phyloP scores from a whole-genome alignment of 2,888 invertebrate genomes.

The Nemotelus nigrinus region DNA sequence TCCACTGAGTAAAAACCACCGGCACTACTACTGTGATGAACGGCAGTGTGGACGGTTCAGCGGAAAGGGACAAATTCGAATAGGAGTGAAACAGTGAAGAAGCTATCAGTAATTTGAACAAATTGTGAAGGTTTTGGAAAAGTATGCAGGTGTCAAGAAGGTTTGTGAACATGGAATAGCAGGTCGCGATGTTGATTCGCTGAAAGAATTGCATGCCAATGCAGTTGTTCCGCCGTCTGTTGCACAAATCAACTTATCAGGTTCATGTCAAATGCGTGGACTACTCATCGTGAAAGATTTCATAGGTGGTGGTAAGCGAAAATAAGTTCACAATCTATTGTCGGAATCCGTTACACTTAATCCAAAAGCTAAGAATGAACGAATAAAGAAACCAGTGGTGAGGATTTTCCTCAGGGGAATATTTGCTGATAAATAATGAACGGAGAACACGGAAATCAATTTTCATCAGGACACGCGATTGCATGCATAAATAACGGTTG shows the following conservation, averaged over 20 bases:
- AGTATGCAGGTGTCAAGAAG: slow-evolving; percentile 72
- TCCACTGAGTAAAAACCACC: slow-evolving; percentile 59
- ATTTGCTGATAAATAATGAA: no score
- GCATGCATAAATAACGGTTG: no score
- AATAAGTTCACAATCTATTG: slow-evolving; percentile 1
- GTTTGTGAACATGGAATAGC: slow-evolving; percentile 84
- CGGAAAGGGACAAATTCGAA: slow-evolving; percentile 59
- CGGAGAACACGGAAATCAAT: neutral
- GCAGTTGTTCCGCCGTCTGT: slow-evolving; percentile 84
- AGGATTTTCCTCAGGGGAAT: neutral
- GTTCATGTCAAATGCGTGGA: slow-evolving; percentile 91
- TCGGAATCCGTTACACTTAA: neutral
- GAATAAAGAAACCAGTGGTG: neutral
- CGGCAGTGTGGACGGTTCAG: slow-evolving; percentile 50
- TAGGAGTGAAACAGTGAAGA: slow-evolving; percentile 66
- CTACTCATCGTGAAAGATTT: slow-evolving; percentile 93
- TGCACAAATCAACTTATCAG: slow-evolving; percentile 93
- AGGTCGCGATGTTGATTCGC: slow-evolving; percentile 85
- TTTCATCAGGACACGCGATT: neutral
- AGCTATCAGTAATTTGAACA: slow-evolving; percentile 73
- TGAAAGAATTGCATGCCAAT: slow-evolving; percentile 80
- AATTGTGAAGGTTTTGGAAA: slow-evolving; percentile 83
- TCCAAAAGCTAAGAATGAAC: neutral
- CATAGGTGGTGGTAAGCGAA: slow-evolving; percentile 66
- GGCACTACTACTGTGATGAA: neutral